A percentile compares a stretch with the other conserved stretches of the same genome.
phyloP scores from a whole-genome alignment of 2,888 invertebrate species.

The Andricus curvator region DNA sequence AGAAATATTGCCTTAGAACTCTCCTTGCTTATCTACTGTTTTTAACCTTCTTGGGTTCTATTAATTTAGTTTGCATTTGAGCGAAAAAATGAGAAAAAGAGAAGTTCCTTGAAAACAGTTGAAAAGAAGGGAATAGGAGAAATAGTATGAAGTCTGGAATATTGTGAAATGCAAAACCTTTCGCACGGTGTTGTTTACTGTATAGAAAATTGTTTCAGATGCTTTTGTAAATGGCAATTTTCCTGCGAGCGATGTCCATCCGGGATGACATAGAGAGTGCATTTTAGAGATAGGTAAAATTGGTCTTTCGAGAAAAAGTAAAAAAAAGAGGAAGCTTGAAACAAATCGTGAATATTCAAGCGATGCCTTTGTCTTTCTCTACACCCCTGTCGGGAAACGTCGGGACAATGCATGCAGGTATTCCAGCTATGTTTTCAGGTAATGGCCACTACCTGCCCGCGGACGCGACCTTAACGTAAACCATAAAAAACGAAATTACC shows the following conservation, averaged over 20 bases:
- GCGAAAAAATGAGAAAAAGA: no score
- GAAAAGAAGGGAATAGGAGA: no score
- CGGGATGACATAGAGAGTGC: slow-evolving; percentile 4
- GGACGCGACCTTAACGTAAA: slow-evolving; percentile 45
- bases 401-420: slow-evolving; percentile 54
- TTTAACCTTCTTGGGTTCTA: no score
- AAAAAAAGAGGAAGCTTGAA: slow-evolving; percentile 41
- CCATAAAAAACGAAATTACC: slow-evolving; percentile 40
- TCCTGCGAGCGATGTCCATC: neutral
- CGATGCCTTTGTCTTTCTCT: slow-evolving; percentile 61
- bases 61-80: no score
- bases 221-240: no score
- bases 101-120: no score
- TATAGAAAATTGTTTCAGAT: no score
- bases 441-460: slow-evolving; percentile 46
- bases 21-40: no score
- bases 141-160: no score
- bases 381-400: slow-evolving; percentile 42
- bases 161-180: no score
- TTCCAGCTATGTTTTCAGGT: slow-evolving; percentile 49
- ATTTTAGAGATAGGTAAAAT: slow-evolving; percentile 27
- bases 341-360: slow-evolving; percentile 65
- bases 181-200: no score
- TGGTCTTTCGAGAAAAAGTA: slow-evolving; percentile 24
- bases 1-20: no score